Evolutionary conservation across 1,140 invertebrate species (phyloP).

Genomic region (Acromyrmex heyeri): DNA sequence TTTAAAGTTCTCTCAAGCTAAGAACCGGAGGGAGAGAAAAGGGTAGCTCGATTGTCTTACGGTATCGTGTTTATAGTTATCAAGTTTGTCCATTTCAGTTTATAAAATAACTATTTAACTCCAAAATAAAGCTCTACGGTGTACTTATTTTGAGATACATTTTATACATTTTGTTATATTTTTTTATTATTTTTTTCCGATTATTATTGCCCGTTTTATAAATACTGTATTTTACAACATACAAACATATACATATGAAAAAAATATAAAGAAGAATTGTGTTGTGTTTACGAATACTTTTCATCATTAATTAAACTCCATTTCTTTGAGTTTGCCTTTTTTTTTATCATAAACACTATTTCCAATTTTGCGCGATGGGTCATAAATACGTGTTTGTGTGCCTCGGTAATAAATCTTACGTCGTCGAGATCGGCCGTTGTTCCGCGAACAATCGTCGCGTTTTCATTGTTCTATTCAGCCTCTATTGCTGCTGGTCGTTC

Average conservation of each 20-base stretch:
- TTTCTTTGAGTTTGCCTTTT: neutral
- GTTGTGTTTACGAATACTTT: neutral
- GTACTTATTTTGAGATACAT: too few species aligned
- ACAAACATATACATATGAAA: too few species aligned
- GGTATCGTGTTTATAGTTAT: neutral
- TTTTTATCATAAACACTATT: neutral
- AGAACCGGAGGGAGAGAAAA: neutral
- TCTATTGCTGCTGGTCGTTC: constrained; percentile 46
- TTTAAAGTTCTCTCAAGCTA: constrained; percentile 23
- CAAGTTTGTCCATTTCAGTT: neutral
- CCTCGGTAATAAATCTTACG: constrained; percentile 17
- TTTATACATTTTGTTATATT: too few species aligned
- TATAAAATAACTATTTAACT: neutral
- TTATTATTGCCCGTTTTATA: neutral
- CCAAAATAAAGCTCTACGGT: neutral
- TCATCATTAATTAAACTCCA: neutral
- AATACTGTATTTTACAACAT: too few species aligned
- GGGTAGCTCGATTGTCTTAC: neutral
- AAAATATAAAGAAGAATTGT: neutral
- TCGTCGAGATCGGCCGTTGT: constrained; percentile 25
- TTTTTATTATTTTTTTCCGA: neutral
- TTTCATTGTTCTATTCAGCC: constrained; percentile 63
- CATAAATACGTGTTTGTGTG: neutral
- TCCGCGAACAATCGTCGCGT: constrained; percentile 60
- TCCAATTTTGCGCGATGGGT: neutral